A percentile compares a stretch with the other conserved stretches of the same genome.
phyloP scores from a whole-genome alignment of 2,888 invertebrate species.

The Noctua janthe region DNA sequence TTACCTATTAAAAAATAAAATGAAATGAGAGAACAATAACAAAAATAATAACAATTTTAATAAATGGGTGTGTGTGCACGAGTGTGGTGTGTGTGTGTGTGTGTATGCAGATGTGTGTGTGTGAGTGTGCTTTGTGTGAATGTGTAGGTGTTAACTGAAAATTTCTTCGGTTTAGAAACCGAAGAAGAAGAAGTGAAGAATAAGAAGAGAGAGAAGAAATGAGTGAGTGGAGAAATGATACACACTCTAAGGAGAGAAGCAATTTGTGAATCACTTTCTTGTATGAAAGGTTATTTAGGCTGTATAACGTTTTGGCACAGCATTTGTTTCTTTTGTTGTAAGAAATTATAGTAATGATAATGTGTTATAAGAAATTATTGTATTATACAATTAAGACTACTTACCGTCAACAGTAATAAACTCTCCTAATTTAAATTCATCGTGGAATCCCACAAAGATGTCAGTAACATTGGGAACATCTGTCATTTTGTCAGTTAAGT shows the following conservation, averaged over 20 bases:
- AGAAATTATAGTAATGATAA: too few relatives aligned
- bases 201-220: too few relatives aligned
- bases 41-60: too few relatives aligned
- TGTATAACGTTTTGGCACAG: neutral
- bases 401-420: slow-evolving; percentile 77
- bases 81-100: too few relatives aligned
- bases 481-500: slow-evolving; percentile 53
- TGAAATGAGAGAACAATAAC: too few relatives aligned
- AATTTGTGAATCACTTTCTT: neutral
- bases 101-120: neutral
- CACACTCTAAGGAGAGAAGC: neutral
- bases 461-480: slow-evolving; percentile 63
- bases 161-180: neutral
- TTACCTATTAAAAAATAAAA: too few relatives aligned
- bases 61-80: too few relatives aligned
- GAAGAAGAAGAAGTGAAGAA: too few relatives aligned
- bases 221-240: too few relatives aligned
- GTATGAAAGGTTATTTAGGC: neutral
- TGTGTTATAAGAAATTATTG: neutral
- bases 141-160: neutral
- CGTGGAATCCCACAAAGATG: slow-evolving; percentile 73
- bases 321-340: neutral
- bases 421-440: slow-evolving; percentile 72
- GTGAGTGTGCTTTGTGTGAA: neutral
- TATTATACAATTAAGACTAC: slow-evolving; percentile 6